Evolutionary conservation across 2,113 vertebrate species (phyloP), one percentile per base, ranked within the genome.

Genomic region (Casuarius casuarius): DNA sequence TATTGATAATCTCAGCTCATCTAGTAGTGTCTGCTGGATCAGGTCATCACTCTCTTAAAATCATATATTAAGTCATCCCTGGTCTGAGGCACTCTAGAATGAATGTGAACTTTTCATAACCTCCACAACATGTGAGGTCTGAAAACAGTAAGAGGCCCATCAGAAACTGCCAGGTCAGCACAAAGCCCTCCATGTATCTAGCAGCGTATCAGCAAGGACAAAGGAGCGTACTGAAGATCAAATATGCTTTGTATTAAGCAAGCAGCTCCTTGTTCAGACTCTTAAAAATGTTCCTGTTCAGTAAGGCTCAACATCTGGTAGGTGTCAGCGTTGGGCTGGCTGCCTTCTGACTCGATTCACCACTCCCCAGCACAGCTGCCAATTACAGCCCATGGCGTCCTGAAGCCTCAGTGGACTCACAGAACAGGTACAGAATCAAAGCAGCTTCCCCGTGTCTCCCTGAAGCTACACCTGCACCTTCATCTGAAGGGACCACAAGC

Each of bases 331-430:
- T 51, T 70, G 51, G 58, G 21, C 52, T 84, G 62, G 52, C 25
- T 40, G 71, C 58, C 40, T 86, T 84, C 52, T 82, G 58, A 66
- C 20, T 72, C 65, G 48, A 89, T 65, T 84, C 67, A 66, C 5
- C 6, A 3, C 74, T 90, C 44, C 73, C 33, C 33, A 93, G 75
- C 19, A 63, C 54, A 62, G 63, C 35, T 87, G 67, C 83, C 44
- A 92, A 20, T 28, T 5, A 7, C 15, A n/a, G 67, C 33, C 48
- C 31, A 66, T 71, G 4, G 1, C 0, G 0, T 56, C 56, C 65
- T 65, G 7, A 74, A 56, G 28, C 59, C 70, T 94, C 12, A 0
- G 15, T 0, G 44, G 66, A 80, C 25, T 62, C 4, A 0, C 65
- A 84, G 74, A 89, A 51, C 42, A 75, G 76, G 35, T 16, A 58